Base-by-base conservation (phyloP, 1,140 invertebrate species). In the Helicoverpa zea region DNA sequence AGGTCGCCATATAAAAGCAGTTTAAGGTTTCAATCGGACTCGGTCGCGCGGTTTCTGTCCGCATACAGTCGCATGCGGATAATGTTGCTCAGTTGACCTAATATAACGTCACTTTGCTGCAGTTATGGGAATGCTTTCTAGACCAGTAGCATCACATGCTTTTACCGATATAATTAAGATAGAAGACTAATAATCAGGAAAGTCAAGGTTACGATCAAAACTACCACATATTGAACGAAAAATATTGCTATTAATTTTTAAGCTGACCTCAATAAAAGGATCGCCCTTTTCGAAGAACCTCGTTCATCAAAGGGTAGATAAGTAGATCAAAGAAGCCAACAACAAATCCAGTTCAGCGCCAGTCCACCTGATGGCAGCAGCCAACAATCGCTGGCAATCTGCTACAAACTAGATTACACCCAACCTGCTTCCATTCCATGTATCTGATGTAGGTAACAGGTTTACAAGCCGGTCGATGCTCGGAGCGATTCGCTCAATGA, bases 11-110 rank as follows among this genome's bases (percentile, higher is more conserved):
- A 49, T 68, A 49, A 51, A 68, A 68, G 29, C 30, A 64, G 64
- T 70, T 47, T 52, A 70, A 70, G 66, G 49, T 72, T 52, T 72
- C 49, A 23, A 54, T 54, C 29, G 30, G 49, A 72, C 12, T 72
- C 30, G 23, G 49, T 52, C 64, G 43, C 16, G 16, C 49, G 64
- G 49, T 68, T 23, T 49, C 18, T 52, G 49, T 54, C 68, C 47
- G 68, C 68, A 54, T 18, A 29, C 2, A 52, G 23, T 72, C 68
- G 68, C 49, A 72, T 72, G 68, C 68, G 68, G 49, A 23, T 52
- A 52, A 52, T 72, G 68, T 72, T 51, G 68, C 64, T 5, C 64
- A 49, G 23, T 43, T 72, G 68, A 72, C 68, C 68, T 54, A 72
- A 72, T 72, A 29, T 70, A 52, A 72, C n/a, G 49, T 51, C 54